These are phyloP conservation scores for Brachypteracias leptosomus DNA, from an alignment of 2,113 vertebrate genomes.

Conservation along the genomic window DNA sequence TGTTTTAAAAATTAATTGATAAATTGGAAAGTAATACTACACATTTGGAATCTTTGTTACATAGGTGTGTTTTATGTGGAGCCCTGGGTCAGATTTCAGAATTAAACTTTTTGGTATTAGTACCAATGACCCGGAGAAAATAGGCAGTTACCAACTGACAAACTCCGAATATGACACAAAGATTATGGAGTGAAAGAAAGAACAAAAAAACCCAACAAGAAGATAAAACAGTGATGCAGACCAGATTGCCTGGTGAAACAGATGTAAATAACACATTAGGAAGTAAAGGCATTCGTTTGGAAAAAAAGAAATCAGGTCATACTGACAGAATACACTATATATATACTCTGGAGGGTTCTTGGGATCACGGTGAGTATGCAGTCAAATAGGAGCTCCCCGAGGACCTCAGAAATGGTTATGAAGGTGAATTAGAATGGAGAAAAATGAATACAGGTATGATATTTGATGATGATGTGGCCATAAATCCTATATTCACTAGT, in stretches of 20 bases:
- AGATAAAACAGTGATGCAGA: conserved; percentile 36
- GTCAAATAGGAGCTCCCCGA: not conserved
- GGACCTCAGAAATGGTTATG: not conserved
- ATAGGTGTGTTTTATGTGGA: not conserved
- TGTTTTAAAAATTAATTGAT: not conserved
- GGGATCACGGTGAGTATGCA: not conserved
- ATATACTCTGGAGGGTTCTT: not conserved
- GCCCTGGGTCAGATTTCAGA: not conserved
- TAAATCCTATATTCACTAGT: not conserved
- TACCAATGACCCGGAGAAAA: not conserved
- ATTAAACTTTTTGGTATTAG: not conserved
- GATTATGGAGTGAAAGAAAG: not conserved
- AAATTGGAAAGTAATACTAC: not conserved
- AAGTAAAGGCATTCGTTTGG: not conserved
- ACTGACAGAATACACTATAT: not conserved
- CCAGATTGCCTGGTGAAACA: conserved; percentile 38
- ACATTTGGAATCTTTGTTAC: not conserved
- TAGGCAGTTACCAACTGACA: not conserved
- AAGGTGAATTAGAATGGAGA: not conserved
- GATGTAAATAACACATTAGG: conserved; percentile 15
- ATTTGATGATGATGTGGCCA: not conserved
- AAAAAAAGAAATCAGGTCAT: not conserved
- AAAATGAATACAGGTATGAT: not conserved
- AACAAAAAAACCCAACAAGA: not conserved
- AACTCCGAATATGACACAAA: not conserved